phyloP scores from a whole-genome alignment of 1,140 invertebrate genomes.

The Drosophila athabasca region DNA sequence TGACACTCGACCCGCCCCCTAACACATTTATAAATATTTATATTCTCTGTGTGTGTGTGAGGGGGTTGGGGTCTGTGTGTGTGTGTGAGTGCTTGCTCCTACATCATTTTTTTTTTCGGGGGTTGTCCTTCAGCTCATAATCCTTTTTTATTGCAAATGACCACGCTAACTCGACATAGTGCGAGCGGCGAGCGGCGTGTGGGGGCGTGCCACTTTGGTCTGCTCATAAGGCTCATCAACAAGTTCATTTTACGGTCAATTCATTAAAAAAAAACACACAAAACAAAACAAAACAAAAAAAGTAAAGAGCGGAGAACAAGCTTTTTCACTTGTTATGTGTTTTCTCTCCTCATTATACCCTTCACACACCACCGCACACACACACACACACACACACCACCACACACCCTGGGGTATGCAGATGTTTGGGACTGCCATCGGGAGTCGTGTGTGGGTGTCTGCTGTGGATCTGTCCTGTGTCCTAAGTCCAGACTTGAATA shows the following conservation, averaged over 20 bases:
- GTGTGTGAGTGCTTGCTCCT: conserved; percentile 33
- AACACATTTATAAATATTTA: conserved; percentile 72
- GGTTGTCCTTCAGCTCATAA: conserved; percentile 74
- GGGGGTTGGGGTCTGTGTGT: conserved; percentile 22
- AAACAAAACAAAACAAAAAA: conserved; percentile 37
- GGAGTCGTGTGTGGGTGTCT: too few species aligned
- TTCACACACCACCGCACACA: too few species aligned
- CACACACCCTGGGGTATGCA: too few species aligned
- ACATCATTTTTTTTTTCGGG: conserved; percentile 49
- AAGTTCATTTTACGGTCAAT: conserved; percentile 83
- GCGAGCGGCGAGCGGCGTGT: background rate
- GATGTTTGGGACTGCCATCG: too few species aligned
- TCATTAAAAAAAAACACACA: conserved; percentile 79
- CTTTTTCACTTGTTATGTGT: conserved; percentile 48
- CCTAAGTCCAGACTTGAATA: too few species aligned
- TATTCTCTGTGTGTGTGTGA: conserved; percentile 38
- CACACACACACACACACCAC: too few species aligned
- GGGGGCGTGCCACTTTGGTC: conserved; percentile 38
- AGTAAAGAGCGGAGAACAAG: background rate
- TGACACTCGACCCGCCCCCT: conserved; percentile 58
- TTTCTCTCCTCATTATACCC: conserved; percentile 15
- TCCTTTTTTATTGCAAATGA: conserved; percentile 82
- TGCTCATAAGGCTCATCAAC: conserved; percentile 81
- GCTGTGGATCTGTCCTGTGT: too few species aligned
- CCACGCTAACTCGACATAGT: conserved; percentile 70